phyloP scores from a whole-genome alignment of 2,113 vertebrate genomes.

The Tinamus guttatus region DNA sequence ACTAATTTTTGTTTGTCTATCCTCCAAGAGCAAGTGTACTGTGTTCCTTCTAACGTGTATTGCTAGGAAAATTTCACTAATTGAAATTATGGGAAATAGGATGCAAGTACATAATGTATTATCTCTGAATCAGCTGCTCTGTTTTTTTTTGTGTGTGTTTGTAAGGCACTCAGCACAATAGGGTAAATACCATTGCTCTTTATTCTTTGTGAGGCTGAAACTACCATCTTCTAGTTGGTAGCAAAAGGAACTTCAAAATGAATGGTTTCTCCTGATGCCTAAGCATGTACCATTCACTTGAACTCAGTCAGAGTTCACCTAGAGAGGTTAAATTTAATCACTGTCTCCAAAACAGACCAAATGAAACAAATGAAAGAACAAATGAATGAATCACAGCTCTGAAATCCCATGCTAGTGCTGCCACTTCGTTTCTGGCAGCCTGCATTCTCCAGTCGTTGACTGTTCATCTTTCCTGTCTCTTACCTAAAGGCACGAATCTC shows the following conservation, averaged over 20 bases:
- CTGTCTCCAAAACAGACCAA: neutral
- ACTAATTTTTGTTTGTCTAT: neutral
- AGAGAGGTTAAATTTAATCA: neutral
- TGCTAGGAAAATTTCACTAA: neutral
- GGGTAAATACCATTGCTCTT: neutral
- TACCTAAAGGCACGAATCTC: neutral
- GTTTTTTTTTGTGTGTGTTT: neutral
- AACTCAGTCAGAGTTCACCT: neutral
- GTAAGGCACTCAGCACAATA: neutral
- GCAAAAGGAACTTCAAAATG: neutral
- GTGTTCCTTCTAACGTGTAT: neutral
- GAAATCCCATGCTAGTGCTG: neutral
- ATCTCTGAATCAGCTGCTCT: neutral
- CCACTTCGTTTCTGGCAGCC: neutral
- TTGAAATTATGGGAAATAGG: neutral
- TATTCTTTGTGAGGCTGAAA: neutral
- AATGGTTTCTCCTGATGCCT: neutral
- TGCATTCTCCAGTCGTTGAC: fast-evolving
- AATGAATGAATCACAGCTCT: neutral
- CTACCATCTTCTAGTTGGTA: neutral
- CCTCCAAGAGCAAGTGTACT: neutral
- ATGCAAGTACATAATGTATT: neutral
- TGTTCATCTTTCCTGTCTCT: neutral
- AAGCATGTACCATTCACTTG: neutral
- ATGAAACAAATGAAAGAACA: neutral